Conservation (phyloP, 2,113 vertebrate genomes). For the Poeciliopsis occidentalis region DNA sequence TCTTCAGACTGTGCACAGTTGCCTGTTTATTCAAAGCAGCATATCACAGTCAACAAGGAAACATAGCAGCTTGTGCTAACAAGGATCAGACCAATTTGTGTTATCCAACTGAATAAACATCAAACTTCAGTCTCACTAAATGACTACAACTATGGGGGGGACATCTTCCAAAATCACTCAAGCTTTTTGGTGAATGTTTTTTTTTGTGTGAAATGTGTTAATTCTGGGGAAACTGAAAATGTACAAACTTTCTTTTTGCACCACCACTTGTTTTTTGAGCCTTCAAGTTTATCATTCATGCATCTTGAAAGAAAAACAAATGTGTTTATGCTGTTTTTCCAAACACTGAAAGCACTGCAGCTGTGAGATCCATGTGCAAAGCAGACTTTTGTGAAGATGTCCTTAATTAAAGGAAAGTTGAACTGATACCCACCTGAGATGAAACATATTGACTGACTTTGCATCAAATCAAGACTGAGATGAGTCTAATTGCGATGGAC, state of each 20-base stretch:
- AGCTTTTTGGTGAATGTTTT: conserved; percentile 40
- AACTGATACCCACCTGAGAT: conserved; percentile 31
- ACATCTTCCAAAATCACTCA: conserved; percentile 21
- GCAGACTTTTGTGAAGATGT: conserved; percentile 34
- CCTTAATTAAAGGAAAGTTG: conserved; percentile 40
- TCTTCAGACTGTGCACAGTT: conserved; percentile 17
- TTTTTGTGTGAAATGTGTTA: conserved; percentile 46
- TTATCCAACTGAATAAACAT: conserved; percentile 46
- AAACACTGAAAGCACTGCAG: conserved; percentile 2
- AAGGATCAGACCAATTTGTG: conserved; percentile 48
- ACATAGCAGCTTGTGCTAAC: conserved; percentile 45
- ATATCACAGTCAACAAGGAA: conserved; percentile 43
- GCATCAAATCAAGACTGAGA: conserved; percentile 36
- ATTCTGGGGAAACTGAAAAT: conserved; percentile 35
- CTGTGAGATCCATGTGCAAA: conserved; percentile 20
- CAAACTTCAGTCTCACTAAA: conserved; percentile 33
- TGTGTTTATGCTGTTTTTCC: conserved; percentile 16
- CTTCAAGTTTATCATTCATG: conserved; percentile 21
- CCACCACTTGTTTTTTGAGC: conserved; percentile 13
- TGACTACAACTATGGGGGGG: conserved; percentile 24
- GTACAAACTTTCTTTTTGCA: conserved; percentile 19
- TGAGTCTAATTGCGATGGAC: conserved; percentile 29
- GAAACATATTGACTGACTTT: conserved; percentile 54
- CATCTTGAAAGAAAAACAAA: conserved; percentile 32
- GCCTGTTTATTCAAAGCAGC: conserved; percentile 29